Conservation (phyloP, 2,113 vertebrate genomes). For the Dolichotis patagonum region DNA sequence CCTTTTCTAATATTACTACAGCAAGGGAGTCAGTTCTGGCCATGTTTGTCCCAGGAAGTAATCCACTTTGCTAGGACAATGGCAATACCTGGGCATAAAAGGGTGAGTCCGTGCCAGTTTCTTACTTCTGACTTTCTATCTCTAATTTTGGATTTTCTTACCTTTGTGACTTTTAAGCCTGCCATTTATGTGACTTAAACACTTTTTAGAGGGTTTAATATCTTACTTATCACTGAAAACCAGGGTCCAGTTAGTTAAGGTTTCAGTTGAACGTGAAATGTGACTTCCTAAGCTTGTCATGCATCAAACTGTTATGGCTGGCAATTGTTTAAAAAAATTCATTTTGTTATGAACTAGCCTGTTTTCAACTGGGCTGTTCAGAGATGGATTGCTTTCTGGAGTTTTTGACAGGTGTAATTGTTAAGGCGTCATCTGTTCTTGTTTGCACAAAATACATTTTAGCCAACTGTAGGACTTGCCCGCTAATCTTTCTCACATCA, state of each 20-base stretch:
- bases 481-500: constrained; percentile 99
- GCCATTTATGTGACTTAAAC: constrained; percentile 77
- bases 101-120: not conserved
- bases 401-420: constrained; percentile 99
- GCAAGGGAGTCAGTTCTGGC: not conserved
- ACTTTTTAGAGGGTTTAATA: constrained; percentile 77
- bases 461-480: constrained; percentile 97
- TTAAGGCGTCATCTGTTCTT: constrained; percentile 99
- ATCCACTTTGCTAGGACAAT: not conserved
- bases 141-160: constrained; percentile 77
- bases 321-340: constrained; percentile 95
- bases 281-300: constrained; percentile 92
- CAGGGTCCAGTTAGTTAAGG: constrained; percentile 90
- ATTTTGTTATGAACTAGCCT: constrained; percentile 97
- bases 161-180: constrained; percentile 70
- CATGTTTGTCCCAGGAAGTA: constrained; percentile 55
- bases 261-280: constrained; percentile 89
- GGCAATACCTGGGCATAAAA: constrained; percentile 3
- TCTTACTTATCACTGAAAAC: constrained; percentile 89
- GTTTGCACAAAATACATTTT: constrained; percentile 99
- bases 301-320: constrained; percentile 95
- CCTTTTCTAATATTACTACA: constrained; percentile 37
- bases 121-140: constrained; percentile 53
- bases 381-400: constrained; percentile 99
- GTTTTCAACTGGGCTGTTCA: constrained; percentile 96